phyloP scores from a whole-genome alignment of 2,888 invertebrate genomes.

The Synergus itoensis region DNA sequence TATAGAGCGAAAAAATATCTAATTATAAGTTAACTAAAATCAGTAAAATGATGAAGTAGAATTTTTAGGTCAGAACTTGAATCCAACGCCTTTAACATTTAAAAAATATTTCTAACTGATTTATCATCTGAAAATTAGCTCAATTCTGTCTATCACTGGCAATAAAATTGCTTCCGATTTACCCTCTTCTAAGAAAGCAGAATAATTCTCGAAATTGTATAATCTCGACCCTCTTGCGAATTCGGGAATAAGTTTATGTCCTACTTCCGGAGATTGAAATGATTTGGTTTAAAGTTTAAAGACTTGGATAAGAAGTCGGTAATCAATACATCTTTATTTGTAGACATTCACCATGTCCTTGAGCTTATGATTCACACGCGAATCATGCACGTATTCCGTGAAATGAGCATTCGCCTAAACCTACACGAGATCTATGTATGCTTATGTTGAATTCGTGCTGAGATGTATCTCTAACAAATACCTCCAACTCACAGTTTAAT shows the following conservation, averaged over 20 bases:
- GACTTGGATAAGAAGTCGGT: background rate
- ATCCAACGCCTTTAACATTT: too few species aligned
- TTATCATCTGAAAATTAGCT: background rate
- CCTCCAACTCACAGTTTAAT: constrained; percentile 26
- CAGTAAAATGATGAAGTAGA: too few species aligned
- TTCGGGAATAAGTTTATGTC: background rate
- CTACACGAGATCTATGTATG: constrained; percentile 46
- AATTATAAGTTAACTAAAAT: too few species aligned
- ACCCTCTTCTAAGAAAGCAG: background rate
- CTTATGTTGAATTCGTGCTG: constrained; percentile 25
- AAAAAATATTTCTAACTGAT: background rate
- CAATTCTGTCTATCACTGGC: background rate
- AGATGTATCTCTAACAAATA: constrained; percentile 38
- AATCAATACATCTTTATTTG: constrained; percentile 16
- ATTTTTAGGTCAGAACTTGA: too few species aligned
- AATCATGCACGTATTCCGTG: constrained; percentile 49
- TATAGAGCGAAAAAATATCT: too few species aligned
- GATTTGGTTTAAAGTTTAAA: background rate
- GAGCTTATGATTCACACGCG: constrained; percentile 59
- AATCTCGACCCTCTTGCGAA: background rate
- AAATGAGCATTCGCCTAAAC: constrained; percentile 58
- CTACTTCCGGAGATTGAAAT: background rate
- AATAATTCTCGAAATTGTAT: background rate
- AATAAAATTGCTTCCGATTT: background rate
- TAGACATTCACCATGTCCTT: constrained; percentile 44